Evolutionary conservation across 2,113 vertebrate species (phyloP), one percentile per base, ranked within the genome.

Genomic region (Mixornis gularis): DNA sequence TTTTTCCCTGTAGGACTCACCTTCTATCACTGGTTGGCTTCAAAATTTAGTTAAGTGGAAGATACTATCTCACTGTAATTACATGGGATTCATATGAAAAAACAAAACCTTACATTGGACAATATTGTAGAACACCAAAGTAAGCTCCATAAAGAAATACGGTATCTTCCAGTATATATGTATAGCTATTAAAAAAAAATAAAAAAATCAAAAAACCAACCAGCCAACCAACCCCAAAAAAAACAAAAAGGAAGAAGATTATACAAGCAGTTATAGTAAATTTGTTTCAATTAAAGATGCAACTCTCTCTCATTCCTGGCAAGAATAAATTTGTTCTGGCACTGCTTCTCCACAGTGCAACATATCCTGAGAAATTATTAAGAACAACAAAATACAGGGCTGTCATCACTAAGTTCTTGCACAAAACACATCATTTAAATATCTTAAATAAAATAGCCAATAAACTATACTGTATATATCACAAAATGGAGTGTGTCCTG

Each of bases 341-440:
- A 97, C 97, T 97, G 97, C 82, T 97, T 84, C 64, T 95, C 80
- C 78, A 90, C 97, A 98, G 97, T 96, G 92, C 65, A 68, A 87
- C 97, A 77, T 97, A 97, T 98, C 98, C 97, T 98, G 98, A 98
- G 98, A 98, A 98, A 98, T 98, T 85, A 90, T 59, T 97, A 96
- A 96, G 95, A 98, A 97, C 77, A 97, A 98, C 96, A 95, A 96
- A 97, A 97, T 92, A 97, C 74, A 97, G 97, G 98, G 97, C 97
- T 97, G 96, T 92, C 96, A 94, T 97, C 97, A 96, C 87, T 96
- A 95, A 96, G 80, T 96, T 97, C 96, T 97, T 98, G 97, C 97
- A 98, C 97, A 97, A 97, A 98, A 97, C 92, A 97, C 89, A 97
- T 96, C 82, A 96, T 85, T 90, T 85, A 85, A 79, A 24, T 96